Percentiles rank a stretch among this genome's conserved stretches.
Evolutionary conservation across 1,140 invertebrate species (phyloP).

Genomic region (Hylyphantes graminicola): DNA sequence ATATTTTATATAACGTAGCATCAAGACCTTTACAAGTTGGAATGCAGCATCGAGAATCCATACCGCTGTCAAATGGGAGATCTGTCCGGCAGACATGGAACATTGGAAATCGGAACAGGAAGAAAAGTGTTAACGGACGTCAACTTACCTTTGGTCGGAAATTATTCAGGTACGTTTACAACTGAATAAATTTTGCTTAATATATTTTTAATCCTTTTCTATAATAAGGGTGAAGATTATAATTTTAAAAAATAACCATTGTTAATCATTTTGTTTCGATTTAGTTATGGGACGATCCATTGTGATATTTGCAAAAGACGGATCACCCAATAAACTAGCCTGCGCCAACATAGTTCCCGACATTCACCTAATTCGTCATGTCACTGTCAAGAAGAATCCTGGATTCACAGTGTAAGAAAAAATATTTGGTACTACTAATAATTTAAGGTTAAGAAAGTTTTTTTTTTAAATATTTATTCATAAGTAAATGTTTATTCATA

Average conservation of each 20-base stretch:
- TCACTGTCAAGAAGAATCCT: conserved; percentile 86
- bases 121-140: conserved; percentile 84
- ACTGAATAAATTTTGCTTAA: neutral
- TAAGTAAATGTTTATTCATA: neutral
- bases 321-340: conserved; percentile 78
- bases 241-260: no score
- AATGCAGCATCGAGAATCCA: conserved; percentile 88
- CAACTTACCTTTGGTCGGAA: conserved; percentile 82
- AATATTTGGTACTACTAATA: neutral
- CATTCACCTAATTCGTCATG: conserved; percentile 90
- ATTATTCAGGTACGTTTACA: conserved; percentile 65
- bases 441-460: neutral
- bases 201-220: neutral
- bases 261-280: conserved; percentile 66
- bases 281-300: conserved; percentile 86
- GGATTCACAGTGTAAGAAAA: conserved; percentile 85
- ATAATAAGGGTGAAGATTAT: neutral
- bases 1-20: conserved; percentile 65
- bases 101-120: conserved; percentile 83
- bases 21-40: conserved; percentile 84
- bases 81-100: conserved; percentile 83
- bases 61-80: conserved; percentile 94
- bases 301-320: conserved; percentile 83
- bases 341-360: conserved; percentile 93
- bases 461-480: neutral